Percentiles rank a stretch among this genome's conserved stretches.
Conservation (phyloP, 2,113 vertebrate species). For the Tilapia sparmanii region DNA sequence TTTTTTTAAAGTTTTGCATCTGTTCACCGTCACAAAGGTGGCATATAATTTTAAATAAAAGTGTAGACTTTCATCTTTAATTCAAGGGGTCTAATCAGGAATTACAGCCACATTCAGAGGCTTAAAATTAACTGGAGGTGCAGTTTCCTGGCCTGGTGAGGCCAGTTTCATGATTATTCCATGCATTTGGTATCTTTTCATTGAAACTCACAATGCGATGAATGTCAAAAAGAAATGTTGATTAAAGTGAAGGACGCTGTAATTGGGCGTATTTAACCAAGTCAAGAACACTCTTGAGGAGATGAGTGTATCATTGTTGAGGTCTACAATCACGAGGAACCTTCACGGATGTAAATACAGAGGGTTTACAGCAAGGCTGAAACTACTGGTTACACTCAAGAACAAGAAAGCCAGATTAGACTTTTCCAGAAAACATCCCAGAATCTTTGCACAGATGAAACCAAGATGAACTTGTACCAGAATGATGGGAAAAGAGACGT, state of each 20-base stretch:
- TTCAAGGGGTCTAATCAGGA: background rate
- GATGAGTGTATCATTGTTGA: background rate
- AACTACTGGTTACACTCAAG: background rate
- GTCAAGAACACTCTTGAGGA: background rate
- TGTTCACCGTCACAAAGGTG: background rate
- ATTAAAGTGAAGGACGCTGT: background rate
- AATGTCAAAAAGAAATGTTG: background rate
- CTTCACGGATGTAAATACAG: background rate
- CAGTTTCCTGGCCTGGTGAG: background rate
- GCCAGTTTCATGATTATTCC: background rate
- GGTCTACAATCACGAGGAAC: background rate
- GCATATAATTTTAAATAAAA: background rate
- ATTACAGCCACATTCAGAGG: background rate
- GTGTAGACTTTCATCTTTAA: background rate
- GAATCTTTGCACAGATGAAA: background rate
- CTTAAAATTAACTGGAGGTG: background rate
- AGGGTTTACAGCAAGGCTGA: background rate
- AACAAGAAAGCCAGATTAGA: background rate
- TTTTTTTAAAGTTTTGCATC: fast-evolving
- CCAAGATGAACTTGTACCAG: background rate
- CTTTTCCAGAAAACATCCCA: background rate
- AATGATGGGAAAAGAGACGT: background rate
- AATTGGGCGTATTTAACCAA: background rate
- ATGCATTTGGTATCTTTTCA: background rate
- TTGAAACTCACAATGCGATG: background rate